Evolutionary conservation across 2,888 invertebrate species (phyloP).

Genomic region (Synanthedon tipuliformis): DNA sequence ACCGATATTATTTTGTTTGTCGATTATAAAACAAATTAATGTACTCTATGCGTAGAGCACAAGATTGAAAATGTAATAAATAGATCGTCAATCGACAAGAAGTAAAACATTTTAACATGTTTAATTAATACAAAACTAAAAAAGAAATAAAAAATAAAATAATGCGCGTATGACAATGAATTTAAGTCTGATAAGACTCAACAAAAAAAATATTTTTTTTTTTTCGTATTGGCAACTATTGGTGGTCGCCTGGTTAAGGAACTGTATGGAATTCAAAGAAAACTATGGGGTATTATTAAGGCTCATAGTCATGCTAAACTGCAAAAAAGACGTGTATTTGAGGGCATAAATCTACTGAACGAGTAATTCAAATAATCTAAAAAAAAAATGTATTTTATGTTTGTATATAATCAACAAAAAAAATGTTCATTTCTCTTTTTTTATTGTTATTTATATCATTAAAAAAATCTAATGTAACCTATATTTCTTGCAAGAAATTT

Average conservation of each 20-base stretch:
- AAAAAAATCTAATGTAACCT: too few relatives aligned
- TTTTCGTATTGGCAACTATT: slow-evolving; percentile 37
- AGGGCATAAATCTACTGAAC: too few relatives aligned
- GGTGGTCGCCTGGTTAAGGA: slow-evolving; percentile 23
- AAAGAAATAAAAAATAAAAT: slow-evolving; percentile 22
- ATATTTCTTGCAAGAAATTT: too few relatives aligned
- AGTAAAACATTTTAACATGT: slow-evolving; percentile 5
- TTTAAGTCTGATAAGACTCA: slow-evolving; percentile 46
- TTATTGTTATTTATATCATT: too few relatives aligned
- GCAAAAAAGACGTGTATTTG: too few relatives aligned
- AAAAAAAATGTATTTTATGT: too few relatives aligned
- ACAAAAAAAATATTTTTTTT: slow-evolving; percentile 51
- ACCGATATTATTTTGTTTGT: neutral
- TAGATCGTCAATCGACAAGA: neutral
- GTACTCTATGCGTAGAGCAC: neutral
- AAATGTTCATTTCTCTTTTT: too few relatives aligned
- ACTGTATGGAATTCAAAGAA: too few relatives aligned
- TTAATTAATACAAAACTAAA: slow-evolving; percentile 10
- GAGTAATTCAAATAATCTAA: too few relatives aligned
- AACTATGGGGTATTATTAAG: too few relatives aligned
- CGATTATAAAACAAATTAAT: neutral
- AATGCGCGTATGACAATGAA: slow-evolving; percentile 37
- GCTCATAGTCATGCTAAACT: too few relatives aligned
- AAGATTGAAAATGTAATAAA: neutral
- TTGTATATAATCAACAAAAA: too few relatives aligned